These are phyloP conservation scores for Catharus fuscescens DNA, from an alignment of 2,113 vertebrate genomes.

Conservation along the genomic window DNA sequence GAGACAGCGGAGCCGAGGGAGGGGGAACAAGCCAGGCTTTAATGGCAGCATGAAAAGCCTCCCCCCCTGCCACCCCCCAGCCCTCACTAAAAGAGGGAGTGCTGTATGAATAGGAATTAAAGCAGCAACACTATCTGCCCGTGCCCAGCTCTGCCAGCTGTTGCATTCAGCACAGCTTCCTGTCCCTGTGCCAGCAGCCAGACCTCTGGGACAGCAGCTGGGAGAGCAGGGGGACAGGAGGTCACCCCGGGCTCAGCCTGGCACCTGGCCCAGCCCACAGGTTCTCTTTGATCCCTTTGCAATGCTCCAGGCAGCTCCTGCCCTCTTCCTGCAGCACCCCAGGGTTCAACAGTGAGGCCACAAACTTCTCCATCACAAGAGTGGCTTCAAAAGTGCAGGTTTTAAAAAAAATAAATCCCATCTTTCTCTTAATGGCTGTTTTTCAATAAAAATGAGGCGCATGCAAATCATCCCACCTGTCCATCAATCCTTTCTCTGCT, in stretches of 20 bases:
- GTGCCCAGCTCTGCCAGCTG: constrained; percentile 61
- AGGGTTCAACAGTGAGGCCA: too few species aligned
- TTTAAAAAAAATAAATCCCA: too few species aligned
- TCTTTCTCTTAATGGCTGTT: neutral
- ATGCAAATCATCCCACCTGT: constrained; percentile 11
- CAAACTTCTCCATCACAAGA: neutral
- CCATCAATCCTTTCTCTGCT: neutral
- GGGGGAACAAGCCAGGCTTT: constrained; percentile 50
- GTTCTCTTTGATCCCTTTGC: neutral
- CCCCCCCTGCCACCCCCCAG: neutral
- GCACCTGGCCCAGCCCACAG: neutral
- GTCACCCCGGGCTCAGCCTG: neutral
- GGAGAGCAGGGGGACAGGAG: neutral
- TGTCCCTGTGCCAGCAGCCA: constrained; percentile 40
- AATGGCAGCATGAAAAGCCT: constrained; percentile 9
- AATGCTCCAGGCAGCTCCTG: neutral
- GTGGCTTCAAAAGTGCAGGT: neutral
- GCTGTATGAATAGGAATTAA: constrained; percentile 38
- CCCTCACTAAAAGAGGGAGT: constrained; percentile 14
- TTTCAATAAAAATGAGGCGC: neutral
- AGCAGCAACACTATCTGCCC: constrained; percentile 17
- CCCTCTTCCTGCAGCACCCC: neutral
- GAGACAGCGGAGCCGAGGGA: constrained; percentile 2
- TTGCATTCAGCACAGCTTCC: constrained; percentile 66
- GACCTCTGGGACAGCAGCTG: constrained; percentile 54